Percentiles rank a stretch among this genome's conserved stretches.
Evolutionary conservation across 2,113 vertebrate species (phyloP).

Genomic region (Malurus cyaneus): DNA sequence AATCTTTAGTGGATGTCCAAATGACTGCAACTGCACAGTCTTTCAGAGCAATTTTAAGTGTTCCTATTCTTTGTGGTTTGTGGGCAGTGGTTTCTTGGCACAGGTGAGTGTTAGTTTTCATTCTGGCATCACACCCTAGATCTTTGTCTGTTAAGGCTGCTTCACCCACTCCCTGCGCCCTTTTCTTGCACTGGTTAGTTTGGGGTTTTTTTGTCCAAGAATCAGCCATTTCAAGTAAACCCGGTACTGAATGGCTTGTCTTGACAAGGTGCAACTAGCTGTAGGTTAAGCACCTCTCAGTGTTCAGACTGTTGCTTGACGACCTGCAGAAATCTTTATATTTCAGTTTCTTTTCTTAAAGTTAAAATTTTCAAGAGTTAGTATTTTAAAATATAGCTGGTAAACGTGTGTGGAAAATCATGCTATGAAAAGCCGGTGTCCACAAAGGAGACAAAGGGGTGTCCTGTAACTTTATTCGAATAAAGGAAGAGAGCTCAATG

Average conservation of each 20-base stretch:
- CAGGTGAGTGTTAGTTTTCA: neutral
- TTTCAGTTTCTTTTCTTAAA: neutral
- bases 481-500: neutral
- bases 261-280: neutral
- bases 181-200: neutral
- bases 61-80: neutral
- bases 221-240: neutral
- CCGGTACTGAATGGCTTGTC: neutral
- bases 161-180: neutral
- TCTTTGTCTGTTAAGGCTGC: neutral
- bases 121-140: neutral
- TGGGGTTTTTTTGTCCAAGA: neutral
- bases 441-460: neutral
- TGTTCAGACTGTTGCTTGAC: neutral
- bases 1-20: neutral
- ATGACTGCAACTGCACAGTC: neutral
- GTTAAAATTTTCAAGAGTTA: neutral
- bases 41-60: neutral
- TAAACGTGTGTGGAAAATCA: neutral
- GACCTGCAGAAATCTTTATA: neutral
- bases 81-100: neutral
- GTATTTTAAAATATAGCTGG: neutral
- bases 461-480: neutral
- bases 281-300: neutral
- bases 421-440: fast-evolving